Percentiles rank a stretch among this genome's conserved stretches.
These are phyloP conservation scores for Limnephilus lunatus DNA, from an alignment of 2,888 invertebrate species.

Conservation along the genomic window DNA sequence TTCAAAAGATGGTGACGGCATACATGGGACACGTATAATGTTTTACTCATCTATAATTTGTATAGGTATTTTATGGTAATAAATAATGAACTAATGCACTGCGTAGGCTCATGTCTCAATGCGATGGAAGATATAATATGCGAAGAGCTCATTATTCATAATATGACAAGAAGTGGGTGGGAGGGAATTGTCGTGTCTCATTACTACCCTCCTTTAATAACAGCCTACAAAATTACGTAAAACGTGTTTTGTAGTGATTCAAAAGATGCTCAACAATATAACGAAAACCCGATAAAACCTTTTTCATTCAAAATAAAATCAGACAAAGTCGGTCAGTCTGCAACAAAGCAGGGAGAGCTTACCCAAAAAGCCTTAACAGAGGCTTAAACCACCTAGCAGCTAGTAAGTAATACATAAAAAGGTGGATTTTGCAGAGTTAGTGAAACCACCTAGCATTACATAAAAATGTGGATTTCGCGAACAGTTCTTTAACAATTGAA, in stretches of 20 bases:
- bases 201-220: not conserved
- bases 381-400: no score
- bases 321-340: not conserved
- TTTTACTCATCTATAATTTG: not conserved
- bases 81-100: conserved; percentile 2
- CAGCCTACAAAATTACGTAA: not conserved
- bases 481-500: no score
- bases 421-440: no score
- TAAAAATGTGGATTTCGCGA: no score
- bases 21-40: not conserved
- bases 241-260: not conserved
- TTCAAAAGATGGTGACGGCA: not conserved
- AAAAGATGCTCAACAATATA: not conserved
- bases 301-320: not conserved
- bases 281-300: not conserved
- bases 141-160: not conserved
- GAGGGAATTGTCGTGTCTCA: not conserved
- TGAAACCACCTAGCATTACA: no score
- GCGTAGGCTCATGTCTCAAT: not conserved
- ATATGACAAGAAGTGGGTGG: not conserved
- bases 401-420: no score
- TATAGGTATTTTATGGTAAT: not conserved
- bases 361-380: not conserved
- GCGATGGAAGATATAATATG: not conserved
- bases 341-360: not conserved